Percentiles rank a stretch among this genome's conserved stretches.
phyloP scores from a whole-genome alignment of 2,113 vertebrate species.

The Syngnathus floridae region DNA sequence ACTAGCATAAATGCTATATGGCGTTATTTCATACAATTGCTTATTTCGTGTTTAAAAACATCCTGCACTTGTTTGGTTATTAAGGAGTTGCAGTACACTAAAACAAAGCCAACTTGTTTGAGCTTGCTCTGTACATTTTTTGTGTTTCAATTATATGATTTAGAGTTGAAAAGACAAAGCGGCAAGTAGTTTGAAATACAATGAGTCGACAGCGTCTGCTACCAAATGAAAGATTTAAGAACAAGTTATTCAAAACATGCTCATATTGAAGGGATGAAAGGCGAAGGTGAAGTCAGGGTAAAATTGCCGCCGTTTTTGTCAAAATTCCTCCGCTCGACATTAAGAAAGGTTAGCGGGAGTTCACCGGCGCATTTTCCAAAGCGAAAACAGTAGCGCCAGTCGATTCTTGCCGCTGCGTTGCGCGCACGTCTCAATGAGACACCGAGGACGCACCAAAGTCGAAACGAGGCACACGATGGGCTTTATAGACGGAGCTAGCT shows the following conservation, averaged over 20 bases:
- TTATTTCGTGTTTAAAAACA: too few relatives aligned
- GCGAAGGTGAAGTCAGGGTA: not conserved
- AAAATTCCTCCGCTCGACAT: not conserved
- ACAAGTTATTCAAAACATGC: not conserved
- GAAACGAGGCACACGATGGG: not conserved
- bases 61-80: too few relatives aligned
- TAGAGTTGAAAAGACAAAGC: not conserved
- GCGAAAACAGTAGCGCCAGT: slow-evolving; percentile 1
- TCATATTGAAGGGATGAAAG: slow-evolving; percentile 4
- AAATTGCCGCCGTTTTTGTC: not conserved
- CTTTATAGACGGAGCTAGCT: slow-evolving; percentile 11
- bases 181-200: not conserved
- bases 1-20: too few relatives aligned
- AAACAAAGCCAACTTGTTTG: too few relatives aligned
- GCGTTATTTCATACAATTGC: too few relatives aligned
- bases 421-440: slow-evolving; percentile 23
- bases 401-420: slow-evolving; percentile 26
- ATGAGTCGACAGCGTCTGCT: not conserved
- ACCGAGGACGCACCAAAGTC: slow-evolving; percentile 17
- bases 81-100: too few relatives aligned
- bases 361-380: slow-evolving; percentile 23
- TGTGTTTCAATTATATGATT: too few relatives aligned
- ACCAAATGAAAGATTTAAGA: not conserved
- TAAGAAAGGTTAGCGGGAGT: slow-evolving; percentile 36
- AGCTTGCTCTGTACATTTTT: too few relatives aligned